phyloP scores from a whole-genome alignment of 2,797 vertebrate species.

The Tachyglossus aculeatus region DNA sequence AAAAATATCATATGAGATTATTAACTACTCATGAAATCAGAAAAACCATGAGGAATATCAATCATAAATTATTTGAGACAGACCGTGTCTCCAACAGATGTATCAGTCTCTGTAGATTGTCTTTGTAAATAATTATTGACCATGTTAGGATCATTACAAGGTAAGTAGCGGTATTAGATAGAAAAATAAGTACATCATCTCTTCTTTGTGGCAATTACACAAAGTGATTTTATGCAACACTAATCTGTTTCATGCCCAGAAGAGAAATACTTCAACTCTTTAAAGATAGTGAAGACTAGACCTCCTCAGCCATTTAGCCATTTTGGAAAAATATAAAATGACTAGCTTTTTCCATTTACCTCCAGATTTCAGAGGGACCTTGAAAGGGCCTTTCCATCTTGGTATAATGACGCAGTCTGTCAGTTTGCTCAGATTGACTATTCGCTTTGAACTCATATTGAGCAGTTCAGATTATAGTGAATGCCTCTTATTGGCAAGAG shows the following conservation, averaged over 20 bases:
- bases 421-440: not conserved
- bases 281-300: not conserved
- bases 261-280: not conserved
- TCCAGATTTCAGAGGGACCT: not conserved
- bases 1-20: constrained; percentile 38
- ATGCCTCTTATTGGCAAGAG: too few species aligned
- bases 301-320: not conserved
- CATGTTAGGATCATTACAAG: not conserved
- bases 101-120: not conserved
- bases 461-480: too few species aligned
- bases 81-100: not conserved
- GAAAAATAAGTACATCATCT: not conserved
- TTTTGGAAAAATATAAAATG: not conserved
- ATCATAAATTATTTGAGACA: not conserved
- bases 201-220: not conserved
- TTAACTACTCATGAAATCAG: too few species aligned
- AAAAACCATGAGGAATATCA: too few species aligned
- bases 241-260: not conserved
- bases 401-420: not conserved
- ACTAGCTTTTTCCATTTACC: not conserved
- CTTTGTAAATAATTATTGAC: too few species aligned
- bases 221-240: too few species aligned
- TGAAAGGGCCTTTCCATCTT: not conserved
- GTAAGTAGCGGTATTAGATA: not conserved
- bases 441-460: too few species aligned